phyloP scores from a whole-genome alignment of 2,113 vertebrate genomes.

The Crypturellus undulatus region DNA sequence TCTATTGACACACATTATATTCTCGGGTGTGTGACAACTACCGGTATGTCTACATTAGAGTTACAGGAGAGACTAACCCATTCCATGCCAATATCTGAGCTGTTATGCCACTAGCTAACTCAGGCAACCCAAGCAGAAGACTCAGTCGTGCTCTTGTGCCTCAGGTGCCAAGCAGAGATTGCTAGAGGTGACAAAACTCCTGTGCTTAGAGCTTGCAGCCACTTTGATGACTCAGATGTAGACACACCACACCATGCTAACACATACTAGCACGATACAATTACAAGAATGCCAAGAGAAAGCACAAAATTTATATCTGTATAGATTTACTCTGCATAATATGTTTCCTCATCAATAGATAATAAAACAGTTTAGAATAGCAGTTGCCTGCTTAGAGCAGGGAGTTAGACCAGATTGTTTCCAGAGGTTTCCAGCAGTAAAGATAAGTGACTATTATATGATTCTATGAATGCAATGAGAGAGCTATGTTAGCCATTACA shows the following conservation, averaged over 20 bases:
- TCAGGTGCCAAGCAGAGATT: fast-evolving
- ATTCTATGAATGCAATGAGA: background rate
- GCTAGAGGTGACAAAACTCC: background rate
- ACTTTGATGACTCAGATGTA: background rate
- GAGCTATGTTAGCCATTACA: background rate
- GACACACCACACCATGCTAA: background rate
- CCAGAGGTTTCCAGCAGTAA: background rate
- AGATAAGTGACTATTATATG: background rate
- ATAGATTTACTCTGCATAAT: background rate
- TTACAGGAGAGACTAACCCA: background rate
- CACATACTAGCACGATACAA: background rate
- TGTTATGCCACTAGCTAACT: background rate
- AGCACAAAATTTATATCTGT: background rate
- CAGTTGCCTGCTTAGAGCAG: background rate
- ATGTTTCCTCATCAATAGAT: background rate
- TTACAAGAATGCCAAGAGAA: background rate
- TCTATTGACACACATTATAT: background rate
- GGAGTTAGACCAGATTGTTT: background rate
- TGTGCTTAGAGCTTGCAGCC: background rate
- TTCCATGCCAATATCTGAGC: background rate
- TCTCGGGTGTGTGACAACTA: background rate
- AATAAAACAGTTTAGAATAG: background rate
- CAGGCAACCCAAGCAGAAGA: background rate
- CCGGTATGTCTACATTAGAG: background rate
- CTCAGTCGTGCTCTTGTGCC: background rate